Base-by-base conservation (phyloP, 2,888 invertebrate species). In the Octonoba sinensis region DNA sequence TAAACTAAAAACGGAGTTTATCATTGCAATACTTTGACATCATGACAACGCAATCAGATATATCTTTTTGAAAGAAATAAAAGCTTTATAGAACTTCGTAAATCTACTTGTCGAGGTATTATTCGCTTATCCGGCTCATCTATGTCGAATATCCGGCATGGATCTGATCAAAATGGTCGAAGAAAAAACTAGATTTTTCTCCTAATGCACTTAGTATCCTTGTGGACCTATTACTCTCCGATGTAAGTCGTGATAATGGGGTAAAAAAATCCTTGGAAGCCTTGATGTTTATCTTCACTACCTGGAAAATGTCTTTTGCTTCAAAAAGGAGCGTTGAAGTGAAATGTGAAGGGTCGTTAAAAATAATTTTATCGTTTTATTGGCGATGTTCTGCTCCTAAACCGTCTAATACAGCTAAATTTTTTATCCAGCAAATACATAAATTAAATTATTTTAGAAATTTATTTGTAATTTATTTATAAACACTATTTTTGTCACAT, bases 31-130 rank as follows among this genome's bases (percentile, higher is more conserved):
- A 79, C 72, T 72, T 65, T 18, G 54, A 67, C 59, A 79, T 72
- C 78, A 79, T 54, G 72, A 67, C 66, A 72, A 79, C 78, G 67
- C 15, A 49, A 79, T 79, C 78, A 72, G 78, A 79, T 79, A 59
- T 36, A 36, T 36, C n/a, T n/a, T 36, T 36, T 36, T 36, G 36
- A 36, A 36, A 11, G 36, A 36, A 36, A 36, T 36, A 36, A 36
- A 36, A 36, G 36, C 36, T 36, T 36, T 36, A 11, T 36, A 36
- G 36, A 65, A 49, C 65, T 20, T 65, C 62, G 22, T 49, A 65
- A 65, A 65, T 65, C 47, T 49, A 77, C 59, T 36, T 64, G 64
- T 56, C 36, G 57, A 66, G 74, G 57, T 71, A 77, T 77, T 71
- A 77, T 72, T 57, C 78, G 44, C 54, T 72, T 71, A 79, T 79